Evolutionary conservation across 2,888 invertebrate species (phyloP).

Genomic region (Coelopa pilipes): DNA sequence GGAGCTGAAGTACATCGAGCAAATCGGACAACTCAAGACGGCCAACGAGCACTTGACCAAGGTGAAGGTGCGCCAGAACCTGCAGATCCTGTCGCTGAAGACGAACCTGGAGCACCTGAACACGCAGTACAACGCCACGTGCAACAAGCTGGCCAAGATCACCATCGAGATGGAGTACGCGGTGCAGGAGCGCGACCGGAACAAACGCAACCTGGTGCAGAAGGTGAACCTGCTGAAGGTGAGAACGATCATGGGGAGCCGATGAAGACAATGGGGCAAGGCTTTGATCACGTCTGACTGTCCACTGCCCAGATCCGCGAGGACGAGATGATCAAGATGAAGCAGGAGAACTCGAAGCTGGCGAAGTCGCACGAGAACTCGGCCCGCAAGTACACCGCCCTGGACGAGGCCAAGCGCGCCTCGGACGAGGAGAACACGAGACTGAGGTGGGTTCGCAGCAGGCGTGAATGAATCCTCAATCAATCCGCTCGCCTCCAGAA

Average conservation of each 20-base stretch:
- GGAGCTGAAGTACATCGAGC: constrained; percentile 56
- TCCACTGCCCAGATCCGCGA: constrained; percentile 55
- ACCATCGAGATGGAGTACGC: constrained; percentile 63
- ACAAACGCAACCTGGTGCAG: constrained; percentile 58
- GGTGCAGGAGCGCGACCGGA: constrained; percentile 59
- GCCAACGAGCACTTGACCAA: constrained; percentile 59
- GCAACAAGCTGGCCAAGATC: constrained; percentile 62
- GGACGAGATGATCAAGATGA: constrained; percentile 62
- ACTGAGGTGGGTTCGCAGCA: constrained; percentile 51
- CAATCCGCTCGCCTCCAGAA: constrained; percentile 45
- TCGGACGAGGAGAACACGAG: constrained; percentile 59
- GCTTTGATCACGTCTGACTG: not conserved
- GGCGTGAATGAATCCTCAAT: not conserved
- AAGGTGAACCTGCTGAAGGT: constrained; percentile 61
- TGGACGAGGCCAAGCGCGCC: constrained; percentile 56
- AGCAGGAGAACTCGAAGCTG: constrained; percentile 59
- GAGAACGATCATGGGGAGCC: not conserved
- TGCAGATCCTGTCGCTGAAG: constrained; percentile 63
- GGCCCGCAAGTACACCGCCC: constrained; percentile 58
- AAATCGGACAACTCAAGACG: constrained; percentile 54
- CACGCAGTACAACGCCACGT: constrained; percentile 59
- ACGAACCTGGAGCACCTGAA: constrained; percentile 62
- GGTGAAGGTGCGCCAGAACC: constrained; percentile 63
- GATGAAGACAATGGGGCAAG: not conserved
- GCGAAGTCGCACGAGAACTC: constrained; percentile 61